phyloP scores from a whole-genome alignment of 2,113 vertebrate genomes.

The western clawed frog (Xenopus tropicalis) region DNA sequence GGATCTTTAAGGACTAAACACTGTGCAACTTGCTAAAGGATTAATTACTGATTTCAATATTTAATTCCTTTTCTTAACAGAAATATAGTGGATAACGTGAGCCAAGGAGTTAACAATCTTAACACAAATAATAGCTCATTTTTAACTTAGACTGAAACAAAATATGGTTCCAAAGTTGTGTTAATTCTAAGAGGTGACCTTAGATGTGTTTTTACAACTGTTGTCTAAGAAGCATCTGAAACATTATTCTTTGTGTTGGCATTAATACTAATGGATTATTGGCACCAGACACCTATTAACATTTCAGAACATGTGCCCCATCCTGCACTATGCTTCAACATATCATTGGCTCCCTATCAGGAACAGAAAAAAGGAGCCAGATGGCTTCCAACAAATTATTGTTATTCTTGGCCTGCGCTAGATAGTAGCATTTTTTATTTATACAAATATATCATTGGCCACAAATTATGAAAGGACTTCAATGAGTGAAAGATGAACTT shows the following conservation, averaged over 20 bases:
- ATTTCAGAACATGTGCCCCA: constrained; percentile 10
- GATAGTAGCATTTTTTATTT: constrained; percentile 34
- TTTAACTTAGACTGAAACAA: not conserved
- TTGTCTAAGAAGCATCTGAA: constrained; percentile 24
- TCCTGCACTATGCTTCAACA: constrained; percentile 14
- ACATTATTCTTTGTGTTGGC: constrained; percentile 26
- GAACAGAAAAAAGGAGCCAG: constrained; percentile 26
- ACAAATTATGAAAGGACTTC: constrained; percentile 22
- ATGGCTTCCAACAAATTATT: constrained; percentile 34
- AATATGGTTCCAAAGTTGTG: not conserved
- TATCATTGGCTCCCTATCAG: constrained; percentile 24
- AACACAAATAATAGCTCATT: not conserved
- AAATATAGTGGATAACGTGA: too few relatives aligned
- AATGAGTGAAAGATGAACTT: constrained; percentile 23
- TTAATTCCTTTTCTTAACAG: too few relatives aligned
- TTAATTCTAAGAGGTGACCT: constrained; percentile 13
- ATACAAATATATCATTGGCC: constrained; percentile 29
- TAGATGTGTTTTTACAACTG: constrained; percentile 27
- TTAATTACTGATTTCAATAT: not conserved
- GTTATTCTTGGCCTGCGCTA: constrained; percentile 27
- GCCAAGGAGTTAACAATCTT: too few relatives aligned
- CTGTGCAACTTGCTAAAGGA: not conserved
- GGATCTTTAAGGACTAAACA: not conserved
- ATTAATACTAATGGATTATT: constrained; percentile 21
- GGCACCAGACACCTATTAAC: constrained; percentile 18